Evolutionary conservation across 2,113 vertebrate genomes (phyloP).

Genomic region (Naja naja): DNA sequence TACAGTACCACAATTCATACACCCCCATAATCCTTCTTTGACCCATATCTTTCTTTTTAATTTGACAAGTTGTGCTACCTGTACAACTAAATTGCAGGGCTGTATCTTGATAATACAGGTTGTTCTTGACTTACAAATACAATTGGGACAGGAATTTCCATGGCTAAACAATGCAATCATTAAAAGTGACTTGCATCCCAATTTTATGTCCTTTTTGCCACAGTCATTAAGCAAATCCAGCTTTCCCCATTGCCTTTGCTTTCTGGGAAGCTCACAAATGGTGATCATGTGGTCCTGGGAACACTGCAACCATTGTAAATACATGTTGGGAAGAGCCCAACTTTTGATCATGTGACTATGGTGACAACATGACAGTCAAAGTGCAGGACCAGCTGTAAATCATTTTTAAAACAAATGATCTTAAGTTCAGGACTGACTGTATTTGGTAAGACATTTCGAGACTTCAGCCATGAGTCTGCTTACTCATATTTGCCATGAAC

Average conservation of each 20-base stretch:
- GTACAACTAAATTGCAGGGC: neutral
- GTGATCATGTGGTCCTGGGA: neutral
- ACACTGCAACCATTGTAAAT: neutral
- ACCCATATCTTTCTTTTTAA: neutral
- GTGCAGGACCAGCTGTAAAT: neutral
- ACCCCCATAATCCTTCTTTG: neutral
- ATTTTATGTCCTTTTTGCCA: neutral
- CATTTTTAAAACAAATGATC: neutral
- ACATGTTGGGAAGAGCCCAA: neutral
- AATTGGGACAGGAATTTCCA: neutral
- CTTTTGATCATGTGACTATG: neutral
- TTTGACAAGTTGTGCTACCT: neutral
- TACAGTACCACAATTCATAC: neutral
- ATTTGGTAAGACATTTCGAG: neutral
- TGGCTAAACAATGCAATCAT: neutral
- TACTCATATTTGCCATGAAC: neutral
- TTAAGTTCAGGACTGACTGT: neutral
- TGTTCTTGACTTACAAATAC: neutral
- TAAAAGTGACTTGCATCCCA: neutral
- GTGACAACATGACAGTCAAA: neutral
- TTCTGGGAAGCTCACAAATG: neutral
- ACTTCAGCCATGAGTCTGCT: neutral
- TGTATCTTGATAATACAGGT: neutral
- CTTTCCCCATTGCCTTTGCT: neutral
- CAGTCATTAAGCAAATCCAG: neutral